Base-by-base conservation (phyloP, 2,113 vertebrate genomes). In the Bagarius yarrelli region DNA sequence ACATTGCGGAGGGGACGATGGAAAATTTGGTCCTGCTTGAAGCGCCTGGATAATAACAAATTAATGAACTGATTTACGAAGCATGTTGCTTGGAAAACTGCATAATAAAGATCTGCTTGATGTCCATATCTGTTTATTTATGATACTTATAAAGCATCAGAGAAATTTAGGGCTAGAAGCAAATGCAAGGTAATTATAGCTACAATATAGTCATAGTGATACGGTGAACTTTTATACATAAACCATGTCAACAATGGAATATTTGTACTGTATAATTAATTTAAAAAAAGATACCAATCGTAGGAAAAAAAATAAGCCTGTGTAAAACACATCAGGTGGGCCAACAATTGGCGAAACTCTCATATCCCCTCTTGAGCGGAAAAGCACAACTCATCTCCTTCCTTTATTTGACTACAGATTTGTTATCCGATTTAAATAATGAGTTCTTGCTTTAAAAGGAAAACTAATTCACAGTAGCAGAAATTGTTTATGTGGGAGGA, bases 341-440 rank as follows among this genome's bases (percentile, higher is more conserved):
- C 18, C 64, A 9, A 8, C 3, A 19, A 32, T 11, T 44, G 55
- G 23, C 15, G 4, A 67, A 56, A 73, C 18, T 79, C 61, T 75
- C 76, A 63, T 75, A 70, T 79, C 76, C 55, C 60, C 34, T 76
- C 67, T 77, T 16, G 25, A 74, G 25, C 77, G 69, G 36, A 83
- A 73, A 83, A 83, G 81, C 27, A 59, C 40, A 47, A 36, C 57
- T 50, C 14, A 6, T 30, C 79, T 40, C 27, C 34, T 81, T 79
- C 59, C 25, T 75, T 70, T 23, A 74, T 85, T 69, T 81, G 80
- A 75, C 75, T 81, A 27, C 27, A 2, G 50, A 69, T 40, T 85
- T 59, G 71, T 82, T 81, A 82, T 82, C 56, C 2, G 32, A 79
- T 85, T 79, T 82, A 79, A 82, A 82, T 85, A 76, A 70, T 85